Conservation (phyloP, 2,888 invertebrate genomes). For the Trichogramma dendrolimi region DNA sequence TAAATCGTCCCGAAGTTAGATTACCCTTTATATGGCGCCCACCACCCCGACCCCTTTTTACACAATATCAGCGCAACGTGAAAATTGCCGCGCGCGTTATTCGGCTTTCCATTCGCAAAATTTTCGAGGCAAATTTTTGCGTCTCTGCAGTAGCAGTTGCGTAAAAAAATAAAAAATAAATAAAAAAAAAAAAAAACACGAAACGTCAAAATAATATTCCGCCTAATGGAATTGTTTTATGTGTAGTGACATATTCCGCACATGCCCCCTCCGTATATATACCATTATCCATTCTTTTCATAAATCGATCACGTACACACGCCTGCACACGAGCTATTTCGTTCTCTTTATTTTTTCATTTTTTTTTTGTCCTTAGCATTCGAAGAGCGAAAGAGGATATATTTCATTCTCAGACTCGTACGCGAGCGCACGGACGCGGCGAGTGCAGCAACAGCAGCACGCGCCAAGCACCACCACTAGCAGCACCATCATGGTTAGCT, state of each 20-base stretch:
- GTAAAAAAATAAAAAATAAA: not conserved
- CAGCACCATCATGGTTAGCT: too few relatives aligned
- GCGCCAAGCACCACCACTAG: too few relatives aligned
- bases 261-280: too few relatives aligned
- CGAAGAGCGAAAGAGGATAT: conserved; percentile 8
- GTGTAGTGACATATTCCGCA: too few relatives aligned
- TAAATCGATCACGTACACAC: conserved; percentile 13
- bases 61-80: too few relatives aligned
- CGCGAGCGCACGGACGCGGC: too few relatives aligned
- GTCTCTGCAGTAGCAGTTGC: not conserved
- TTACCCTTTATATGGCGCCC: conserved; percentile 9
- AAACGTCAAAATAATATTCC: not conserved
- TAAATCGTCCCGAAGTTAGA: conserved; percentile 17
- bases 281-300: conserved; percentile 16
- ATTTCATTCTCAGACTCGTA: conserved; percentile 8
- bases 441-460: too few relatives aligned
- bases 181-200: conserved; percentile 1
- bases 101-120: conserved; percentile 1
- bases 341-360: not conserved
- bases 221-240: too few relatives aligned
- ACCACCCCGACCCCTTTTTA: too few relatives aligned
- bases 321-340: not conserved
- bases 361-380: not conserved
- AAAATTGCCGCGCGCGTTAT: not conserved
- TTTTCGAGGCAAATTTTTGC: not conserved